Evolutionary conservation across 2,888 invertebrate species (phyloP).

Genomic region (Sminthurides aquaticus): DNA sequence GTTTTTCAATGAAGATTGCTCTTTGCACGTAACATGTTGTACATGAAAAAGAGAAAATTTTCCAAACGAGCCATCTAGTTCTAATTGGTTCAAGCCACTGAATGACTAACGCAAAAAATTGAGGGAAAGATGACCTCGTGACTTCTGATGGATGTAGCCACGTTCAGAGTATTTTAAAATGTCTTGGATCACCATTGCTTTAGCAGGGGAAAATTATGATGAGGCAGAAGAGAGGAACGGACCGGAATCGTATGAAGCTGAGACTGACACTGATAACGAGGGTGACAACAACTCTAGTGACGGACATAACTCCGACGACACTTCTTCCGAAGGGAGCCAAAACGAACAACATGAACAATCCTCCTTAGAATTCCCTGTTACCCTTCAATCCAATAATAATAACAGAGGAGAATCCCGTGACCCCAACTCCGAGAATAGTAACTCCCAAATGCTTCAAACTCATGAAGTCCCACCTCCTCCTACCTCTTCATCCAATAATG

Average conservation of each 20-base stretch:
- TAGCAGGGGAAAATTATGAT: conserved; percentile 2
- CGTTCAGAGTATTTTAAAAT: too few species aligned
- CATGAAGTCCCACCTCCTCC: background rate
- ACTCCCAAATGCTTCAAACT: background rate
- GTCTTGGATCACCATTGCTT: too few species aligned
- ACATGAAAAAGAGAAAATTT: too few species aligned
- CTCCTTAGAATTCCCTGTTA: background rate
- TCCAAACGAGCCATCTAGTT: too few species aligned
- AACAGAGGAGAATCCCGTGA: background rate
- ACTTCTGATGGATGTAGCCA: too few species aligned
- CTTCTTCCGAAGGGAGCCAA: background rate
- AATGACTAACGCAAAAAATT: too few species aligned
- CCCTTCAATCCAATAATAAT: background rate
- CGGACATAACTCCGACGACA: background rate
- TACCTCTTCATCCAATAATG: too few species aligned
- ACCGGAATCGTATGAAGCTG: background rate
- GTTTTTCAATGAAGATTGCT: too few species aligned
- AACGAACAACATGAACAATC: too few species aligned
- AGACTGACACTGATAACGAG: background rate
- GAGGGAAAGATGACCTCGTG: too few species aligned
- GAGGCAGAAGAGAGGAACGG: conserved; percentile 1
- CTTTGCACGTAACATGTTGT: too few species aligned
- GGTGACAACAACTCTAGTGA: background rate
- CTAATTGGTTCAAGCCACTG: too few species aligned
- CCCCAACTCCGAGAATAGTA: background rate